Evolutionary conservation across 2,888 invertebrate species (phyloP).

Genomic region (Drosophila birchii): DNA sequence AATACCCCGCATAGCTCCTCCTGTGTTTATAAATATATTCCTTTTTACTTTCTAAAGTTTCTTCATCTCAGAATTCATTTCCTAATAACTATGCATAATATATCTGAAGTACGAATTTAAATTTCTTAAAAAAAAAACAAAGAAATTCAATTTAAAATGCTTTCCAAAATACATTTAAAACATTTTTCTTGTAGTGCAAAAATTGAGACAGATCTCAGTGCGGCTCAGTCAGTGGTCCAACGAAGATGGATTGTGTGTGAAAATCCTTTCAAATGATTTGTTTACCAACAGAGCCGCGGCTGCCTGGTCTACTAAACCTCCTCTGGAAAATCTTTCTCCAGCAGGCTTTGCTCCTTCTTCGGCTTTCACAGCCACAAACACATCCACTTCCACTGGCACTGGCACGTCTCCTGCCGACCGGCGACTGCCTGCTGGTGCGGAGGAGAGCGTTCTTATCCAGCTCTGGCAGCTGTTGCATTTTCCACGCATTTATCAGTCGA

Average conservation of each 20-base stretch:
- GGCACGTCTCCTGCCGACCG: slow-evolving; percentile 25
- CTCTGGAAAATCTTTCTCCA: slow-evolving; percentile 23
- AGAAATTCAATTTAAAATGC: neutral
- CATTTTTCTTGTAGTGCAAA: slow-evolving; percentile 13
- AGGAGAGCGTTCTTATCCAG: slow-evolving; percentile 62
- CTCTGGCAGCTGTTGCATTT: slow-evolving; percentile 80
- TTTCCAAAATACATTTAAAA: neutral
- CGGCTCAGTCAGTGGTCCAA: slow-evolving; percentile 57
- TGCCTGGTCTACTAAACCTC: slow-evolving; percentile 37
- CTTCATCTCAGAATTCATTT: neutral
- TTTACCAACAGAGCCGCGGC: slow-evolving; percentile 73
- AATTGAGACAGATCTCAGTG: slow-evolving; percentile 33
- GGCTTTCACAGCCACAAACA: neutral
- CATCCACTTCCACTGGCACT: slow-evolving; percentile 11
- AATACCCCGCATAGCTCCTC: neutral
- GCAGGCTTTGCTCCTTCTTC: slow-evolving; percentile 23
- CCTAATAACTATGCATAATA: neutral
- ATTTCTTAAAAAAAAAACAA: neutral
- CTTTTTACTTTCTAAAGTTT: neutral
- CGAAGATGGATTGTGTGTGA: slow-evolving; percentile 81
- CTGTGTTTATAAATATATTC: neutral
- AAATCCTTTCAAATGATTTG: slow-evolving; percentile 81
- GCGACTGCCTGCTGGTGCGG: slow-evolving; percentile 32
- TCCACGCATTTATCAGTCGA: slow-evolving; percentile 80
- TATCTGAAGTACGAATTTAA: neutral